Percentiles rank a stretch among this genome's conserved stretches.
Evolutionary conservation across 2,113 vertebrate species (phyloP).

Genomic region (Malurus cyaneus): DNA sequence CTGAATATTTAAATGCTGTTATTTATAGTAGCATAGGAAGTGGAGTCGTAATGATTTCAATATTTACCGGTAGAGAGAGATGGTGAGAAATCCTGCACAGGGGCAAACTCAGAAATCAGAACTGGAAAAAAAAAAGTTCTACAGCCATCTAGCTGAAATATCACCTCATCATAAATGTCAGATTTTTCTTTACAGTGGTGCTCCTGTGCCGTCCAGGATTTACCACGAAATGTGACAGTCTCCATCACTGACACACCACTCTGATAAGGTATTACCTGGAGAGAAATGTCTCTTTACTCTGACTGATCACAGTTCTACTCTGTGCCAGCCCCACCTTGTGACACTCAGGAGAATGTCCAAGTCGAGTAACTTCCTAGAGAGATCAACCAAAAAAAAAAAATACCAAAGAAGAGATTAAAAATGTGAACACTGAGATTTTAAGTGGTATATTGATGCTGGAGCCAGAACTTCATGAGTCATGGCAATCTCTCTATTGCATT

Average conservation of each 20-base stretch:
- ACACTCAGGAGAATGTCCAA: neutral
- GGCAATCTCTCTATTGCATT: neutral
- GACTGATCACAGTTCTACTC: neutral
- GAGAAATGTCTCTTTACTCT: neutral
- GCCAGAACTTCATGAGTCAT: neutral
- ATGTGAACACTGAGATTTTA: neutral
- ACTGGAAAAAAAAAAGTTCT: neutral
- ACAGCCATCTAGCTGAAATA: neutral
- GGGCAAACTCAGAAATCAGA: neutral
- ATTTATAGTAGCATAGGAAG: constrained; percentile 25
- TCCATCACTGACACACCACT: neutral
- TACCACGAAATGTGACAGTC: neutral
- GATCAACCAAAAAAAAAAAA: neutral
- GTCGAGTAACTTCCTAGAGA: neutral
- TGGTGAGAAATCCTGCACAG: neutral
- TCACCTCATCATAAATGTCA: neutral
- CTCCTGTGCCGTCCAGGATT: neutral
- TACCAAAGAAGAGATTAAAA: neutral
- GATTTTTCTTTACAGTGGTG: neutral
- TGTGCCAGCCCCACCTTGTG: neutral
- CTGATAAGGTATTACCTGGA: neutral
- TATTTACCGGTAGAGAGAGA: neutral
- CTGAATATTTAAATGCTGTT: constrained; percentile 7
- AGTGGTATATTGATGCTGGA: neutral
- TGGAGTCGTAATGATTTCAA: neutral